Conservation (phyloP, 2,113 vertebrate genomes). For the Apistogramma diplotaenia region DNA sequence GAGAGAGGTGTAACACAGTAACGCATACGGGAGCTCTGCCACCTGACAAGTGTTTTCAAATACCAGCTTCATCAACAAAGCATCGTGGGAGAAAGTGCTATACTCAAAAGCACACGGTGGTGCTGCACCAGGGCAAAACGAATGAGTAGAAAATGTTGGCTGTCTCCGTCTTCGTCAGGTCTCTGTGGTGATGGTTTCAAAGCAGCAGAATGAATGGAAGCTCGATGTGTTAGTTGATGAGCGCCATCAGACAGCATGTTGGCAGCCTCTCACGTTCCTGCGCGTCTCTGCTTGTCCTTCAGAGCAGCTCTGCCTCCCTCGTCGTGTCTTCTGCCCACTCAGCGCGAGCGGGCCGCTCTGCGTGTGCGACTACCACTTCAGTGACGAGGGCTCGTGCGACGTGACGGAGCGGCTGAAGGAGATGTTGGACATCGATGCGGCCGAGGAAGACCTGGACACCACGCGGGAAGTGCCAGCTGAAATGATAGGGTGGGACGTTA, state of each 20-base stretch:
- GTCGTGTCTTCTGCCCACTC: conserved; percentile 68
- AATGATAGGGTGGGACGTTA: neutral
- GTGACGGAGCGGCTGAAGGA: conserved; percentile 74
- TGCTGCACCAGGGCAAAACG: too few relatives aligned
- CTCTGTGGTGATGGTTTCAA: neutral
- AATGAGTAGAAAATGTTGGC: neutral
- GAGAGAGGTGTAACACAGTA: too few relatives aligned
- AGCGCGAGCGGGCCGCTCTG: conserved; percentile 44
- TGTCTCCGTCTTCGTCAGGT: neutral
- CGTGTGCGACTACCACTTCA: conserved; percentile 79
- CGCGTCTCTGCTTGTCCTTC: neutral
- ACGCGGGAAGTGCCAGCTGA: conserved; percentile 56
- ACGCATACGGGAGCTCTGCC: too few relatives aligned
- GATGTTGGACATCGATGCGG: conserved; percentile 71
- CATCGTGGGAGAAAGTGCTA: too few relatives aligned
- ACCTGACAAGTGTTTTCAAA: too few relatives aligned
- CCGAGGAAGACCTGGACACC: conserved; percentile 59
- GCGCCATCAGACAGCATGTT: neutral
- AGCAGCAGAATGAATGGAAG: neutral
- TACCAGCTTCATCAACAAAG: too few relatives aligned
- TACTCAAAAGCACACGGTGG: too few relatives aligned
- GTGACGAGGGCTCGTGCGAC: conserved; percentile 67
- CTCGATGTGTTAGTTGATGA: neutral
- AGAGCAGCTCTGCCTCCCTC: conserved; percentile 58
- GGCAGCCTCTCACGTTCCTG: neutral